Evolutionary conservation across 2,113 vertebrate species (phyloP).

Genomic region (Antennarius striatus): DNA sequence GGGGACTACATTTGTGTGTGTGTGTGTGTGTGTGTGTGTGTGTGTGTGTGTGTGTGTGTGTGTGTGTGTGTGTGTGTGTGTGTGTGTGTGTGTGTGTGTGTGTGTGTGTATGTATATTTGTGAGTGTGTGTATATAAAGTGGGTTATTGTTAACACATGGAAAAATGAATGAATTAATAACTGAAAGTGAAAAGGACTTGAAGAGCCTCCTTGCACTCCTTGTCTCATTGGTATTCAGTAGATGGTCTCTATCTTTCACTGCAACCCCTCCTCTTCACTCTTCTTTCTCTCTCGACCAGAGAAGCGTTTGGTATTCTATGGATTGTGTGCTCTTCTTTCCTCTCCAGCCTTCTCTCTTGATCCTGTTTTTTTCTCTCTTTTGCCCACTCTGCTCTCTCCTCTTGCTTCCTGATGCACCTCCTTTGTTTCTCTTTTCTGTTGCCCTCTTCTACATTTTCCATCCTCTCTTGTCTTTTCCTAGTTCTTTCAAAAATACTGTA

Average conservation of each 20-base stretch:
- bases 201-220: conserved; percentile 54
- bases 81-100: no score
- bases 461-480: background rate
- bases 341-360: conserved; percentile 43
- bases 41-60: no score
- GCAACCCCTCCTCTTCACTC: conserved; percentile 54
- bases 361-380: conserved; percentile 15
- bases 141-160: no score
- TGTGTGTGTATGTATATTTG: no score
- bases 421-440: conserved; percentile 24
- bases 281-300: conserved; percentile 50
- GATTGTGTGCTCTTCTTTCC: conserved; percentile 65
- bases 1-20: no score
- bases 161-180: conserved; percentile 17
- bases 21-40: no score
- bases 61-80: no score
- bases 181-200: conserved; percentile 42
- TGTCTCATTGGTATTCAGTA: conserved; percentile 67
- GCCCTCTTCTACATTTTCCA: conserved; percentile 6
- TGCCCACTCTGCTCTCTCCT: conserved; percentile 18
- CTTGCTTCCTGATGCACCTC: conserved; percentile 30
- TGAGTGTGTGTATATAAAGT: no score
- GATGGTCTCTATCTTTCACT: conserved; percentile 53
- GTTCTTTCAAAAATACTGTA: no score
- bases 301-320: conserved; percentile 72